These are phyloP conservation scores for Poecilia latipinna DNA, from an alignment of 2,113 vertebrate species.

Conservation along the genomic window DNA sequence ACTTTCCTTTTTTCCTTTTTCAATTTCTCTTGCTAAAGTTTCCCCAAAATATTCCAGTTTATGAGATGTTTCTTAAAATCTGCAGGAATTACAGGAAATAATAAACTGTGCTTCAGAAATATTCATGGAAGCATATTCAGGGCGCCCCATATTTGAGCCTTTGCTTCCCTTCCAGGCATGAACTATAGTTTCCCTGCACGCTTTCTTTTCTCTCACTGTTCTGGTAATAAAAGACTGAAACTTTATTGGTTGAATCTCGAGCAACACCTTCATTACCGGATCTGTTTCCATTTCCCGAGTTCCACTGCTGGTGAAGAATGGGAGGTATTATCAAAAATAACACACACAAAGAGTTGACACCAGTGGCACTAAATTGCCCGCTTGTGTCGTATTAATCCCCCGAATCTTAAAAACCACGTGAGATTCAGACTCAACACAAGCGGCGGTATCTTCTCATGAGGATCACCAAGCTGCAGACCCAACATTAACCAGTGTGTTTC, in stretches of 20 bases:
- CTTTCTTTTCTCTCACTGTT: slow-evolving; percentile 8
- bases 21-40: no score
- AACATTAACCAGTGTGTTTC: neutral
- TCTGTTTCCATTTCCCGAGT: slow-evolving; percentile 7
- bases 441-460: neutral
- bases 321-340: neutral
- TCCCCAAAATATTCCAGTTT: neutral
- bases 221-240: neutral
- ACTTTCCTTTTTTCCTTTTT: no score
- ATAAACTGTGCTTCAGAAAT: slow-evolving; percentile 15
- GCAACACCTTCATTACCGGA: slow-evolving; percentile 30
- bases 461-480: neutral
- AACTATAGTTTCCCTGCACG: slow-evolving; percentile 30
- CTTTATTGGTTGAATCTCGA: slow-evolving; percentile 27
- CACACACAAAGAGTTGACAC: neutral
- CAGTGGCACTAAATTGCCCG: neutral
- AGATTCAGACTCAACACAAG: neutral
- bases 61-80: neutral
- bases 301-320: slow-evolving; percentile 7
- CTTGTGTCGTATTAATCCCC: slow-evolving; percentile 12
- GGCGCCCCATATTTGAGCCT: slow-evolving; percentile 51
- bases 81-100: slow-evolving; percentile 1
- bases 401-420: slow-evolving; percentile 8
- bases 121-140: slow-evolving; percentile 36
- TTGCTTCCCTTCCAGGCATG: slow-evolving; percentile 39